Base-by-base conservation (phyloP, 1,140 invertebrate genomes). In the Pentalonia nigronervosa region DNA sequence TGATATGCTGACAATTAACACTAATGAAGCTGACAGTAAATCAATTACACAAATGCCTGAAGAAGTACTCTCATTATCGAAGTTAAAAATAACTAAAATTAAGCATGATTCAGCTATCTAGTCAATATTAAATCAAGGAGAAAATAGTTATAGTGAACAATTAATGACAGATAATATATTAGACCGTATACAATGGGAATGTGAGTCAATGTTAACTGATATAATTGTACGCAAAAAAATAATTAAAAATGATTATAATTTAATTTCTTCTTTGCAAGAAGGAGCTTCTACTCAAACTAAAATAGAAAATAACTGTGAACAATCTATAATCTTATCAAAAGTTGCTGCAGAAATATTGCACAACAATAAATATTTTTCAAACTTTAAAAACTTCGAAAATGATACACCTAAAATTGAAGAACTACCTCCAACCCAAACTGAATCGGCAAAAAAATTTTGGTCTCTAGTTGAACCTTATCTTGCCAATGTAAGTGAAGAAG, bases 371-470 rank as follows among this genome's bases (percentile, higher is more conserved):
- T 81, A 6, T 36, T 34, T 30, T 67, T 67, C 30, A n/a, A 67
- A 20, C 17, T 36, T 81, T 81, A 34, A 21, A 81, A 21, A 20
- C 36, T 34, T 7, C 34, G 56, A 23, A 60, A 34, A 81, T n/a
- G 17, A 48, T 8, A 9, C n/a, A 30, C 21, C 36, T 23, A 36
- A 36, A 23, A 45, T 41, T 41, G 81, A 84, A 30, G 83, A 84
- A 0, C 23, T 25, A 23, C 83, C 83, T 11, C 83, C 83, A 30
- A 2, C 17, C 1, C 11, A 98, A 95, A 99, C 99, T 95, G 98
- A 99, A 95, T 98, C 97, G 91, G 98, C 98, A 7, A 98, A 99
- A 95, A 97, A 98, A 95, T 99, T 99, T 96, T 99, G 98, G 98
- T 96, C 97, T 67, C 98, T 98, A 53, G 97, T 99, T 1, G 98